Evolutionary conservation across 2,888 invertebrate genomes (phyloP).

Genomic region (Torymus tubicola): DNA sequence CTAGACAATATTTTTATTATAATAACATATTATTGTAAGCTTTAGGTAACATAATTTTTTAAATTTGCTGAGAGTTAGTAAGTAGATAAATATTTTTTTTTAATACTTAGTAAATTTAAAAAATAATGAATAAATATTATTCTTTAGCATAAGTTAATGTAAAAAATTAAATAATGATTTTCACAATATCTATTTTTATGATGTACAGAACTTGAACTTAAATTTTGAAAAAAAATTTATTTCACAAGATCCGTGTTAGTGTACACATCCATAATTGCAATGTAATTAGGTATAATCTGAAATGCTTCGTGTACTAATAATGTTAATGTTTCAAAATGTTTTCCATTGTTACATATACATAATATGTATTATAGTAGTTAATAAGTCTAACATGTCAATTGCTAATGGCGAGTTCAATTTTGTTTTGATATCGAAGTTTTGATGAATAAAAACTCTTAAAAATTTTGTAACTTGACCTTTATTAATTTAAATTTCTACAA

Average conservation of each 20-base stretch:
- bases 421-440: constrained; percentile 16
- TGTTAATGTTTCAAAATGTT: constrained; percentile 36
- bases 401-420: constrained; percentile 3
- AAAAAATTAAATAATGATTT: too few relatives aligned
- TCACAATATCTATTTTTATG: background rate
- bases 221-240: too few relatives aligned
- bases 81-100: too few relatives aligned
- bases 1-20: background rate
- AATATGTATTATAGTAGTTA: constrained; percentile 1
- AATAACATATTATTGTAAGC: too few relatives aligned
- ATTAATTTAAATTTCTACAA: background rate
- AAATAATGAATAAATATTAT: background rate
- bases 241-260: too few relatives aligned
- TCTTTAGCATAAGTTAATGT: background rate
- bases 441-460: constrained; percentile 1
- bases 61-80: too few relatives aligned
- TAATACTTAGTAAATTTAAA: too few relatives aligned
- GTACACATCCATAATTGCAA: background rate
- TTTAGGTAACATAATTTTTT: too few relatives aligned
- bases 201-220: background rate
- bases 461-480: background rate
- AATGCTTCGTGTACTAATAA: background rate
- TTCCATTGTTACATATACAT: constrained; percentile 26
- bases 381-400: constrained; percentile 1
- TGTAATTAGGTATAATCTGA: background rate